Evolutionary conservation across 2,888 invertebrate genomes (phyloP), one percentile per base, ranked within the genome.

Genomic region (Amblyjoppa fuscipennis): DNA sequence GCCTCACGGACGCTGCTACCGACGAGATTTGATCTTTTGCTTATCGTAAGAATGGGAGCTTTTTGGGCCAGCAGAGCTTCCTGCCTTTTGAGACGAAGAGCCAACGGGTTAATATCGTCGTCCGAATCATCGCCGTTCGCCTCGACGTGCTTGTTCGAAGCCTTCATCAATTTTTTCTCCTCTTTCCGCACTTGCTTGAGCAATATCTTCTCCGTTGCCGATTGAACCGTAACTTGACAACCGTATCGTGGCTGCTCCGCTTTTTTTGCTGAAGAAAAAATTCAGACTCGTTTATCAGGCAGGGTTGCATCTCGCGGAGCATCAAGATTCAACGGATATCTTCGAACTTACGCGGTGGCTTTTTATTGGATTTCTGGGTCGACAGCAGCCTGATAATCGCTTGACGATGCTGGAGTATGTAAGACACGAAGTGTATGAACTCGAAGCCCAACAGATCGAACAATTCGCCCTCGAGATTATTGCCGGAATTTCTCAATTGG

Each of bases 381-480:
- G 78, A 84, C 13, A 87, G 84, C 6, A 88, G 70, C 16, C 90
- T 88, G 61, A 91, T 41, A 25, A 93, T 92, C 9, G 83, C 87
- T n/a, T 91, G 87, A 41, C 87, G 89, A 88, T 94, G 90, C 77
- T 91, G 87, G 38, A 93, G 90, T 69, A 93, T 87, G 59, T 94
- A 93, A 83, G 91, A 89, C 38, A 94, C 91, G n/a, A 93, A 91
- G 56, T 91, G 90, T 59, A 94, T 88, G 66, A 92, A 95, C 89
- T 98, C 98, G 93, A 97, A 98, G 0, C 99, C 99, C 34, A 98
- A 95, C 4, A 99, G 94, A 90, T 99, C 99, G 93, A 98, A 97
- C 28, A 99, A 94, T 94, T 98, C 97, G 91, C 97, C 97, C 93
- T 98, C 97, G 85, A 98, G 94, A 90, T 97, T 97, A 71, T 94